Conservation (phyloP, 2,797 vertebrate species). For the Microchirus variegatus region DNA sequence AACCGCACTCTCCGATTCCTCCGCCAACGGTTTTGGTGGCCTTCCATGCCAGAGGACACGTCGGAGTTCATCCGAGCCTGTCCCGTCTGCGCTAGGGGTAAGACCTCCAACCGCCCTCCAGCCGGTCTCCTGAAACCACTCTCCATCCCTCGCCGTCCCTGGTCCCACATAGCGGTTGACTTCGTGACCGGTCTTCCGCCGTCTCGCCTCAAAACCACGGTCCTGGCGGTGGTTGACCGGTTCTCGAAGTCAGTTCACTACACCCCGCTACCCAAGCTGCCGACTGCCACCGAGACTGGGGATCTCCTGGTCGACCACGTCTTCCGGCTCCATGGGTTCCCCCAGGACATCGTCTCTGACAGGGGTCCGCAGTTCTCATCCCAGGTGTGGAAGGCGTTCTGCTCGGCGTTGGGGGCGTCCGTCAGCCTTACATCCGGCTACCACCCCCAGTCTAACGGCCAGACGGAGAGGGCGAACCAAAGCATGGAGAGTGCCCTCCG, state of each 20-base stretch:
- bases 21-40: neutral
- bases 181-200: neutral
- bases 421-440: neutral
- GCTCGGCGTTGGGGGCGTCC: neutral
- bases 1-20: too few species aligned
- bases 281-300: neutral
- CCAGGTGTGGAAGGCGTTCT: neutral
- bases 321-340: too few species aligned
- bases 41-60: neutral
- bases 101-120: neutral
- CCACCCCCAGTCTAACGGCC: too few species aligned
- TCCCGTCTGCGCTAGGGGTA: neutral
- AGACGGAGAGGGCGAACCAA: too few species aligned
- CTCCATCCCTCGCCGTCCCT: neutral
- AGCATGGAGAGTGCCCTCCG: neutral
- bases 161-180: neutral
- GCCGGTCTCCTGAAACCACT: neutral
- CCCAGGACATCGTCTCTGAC: too few species aligned
- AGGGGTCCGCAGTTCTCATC: neutral
- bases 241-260: neutral
- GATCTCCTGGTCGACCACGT: too few species aligned
- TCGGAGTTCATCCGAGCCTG: neutral
- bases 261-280: neutral
- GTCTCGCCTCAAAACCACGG: neutral
- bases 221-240: neutral